phyloP scores from a whole-genome alignment of 1,140 invertebrate genomes.

The Tetragnatha versicolor region DNA sequence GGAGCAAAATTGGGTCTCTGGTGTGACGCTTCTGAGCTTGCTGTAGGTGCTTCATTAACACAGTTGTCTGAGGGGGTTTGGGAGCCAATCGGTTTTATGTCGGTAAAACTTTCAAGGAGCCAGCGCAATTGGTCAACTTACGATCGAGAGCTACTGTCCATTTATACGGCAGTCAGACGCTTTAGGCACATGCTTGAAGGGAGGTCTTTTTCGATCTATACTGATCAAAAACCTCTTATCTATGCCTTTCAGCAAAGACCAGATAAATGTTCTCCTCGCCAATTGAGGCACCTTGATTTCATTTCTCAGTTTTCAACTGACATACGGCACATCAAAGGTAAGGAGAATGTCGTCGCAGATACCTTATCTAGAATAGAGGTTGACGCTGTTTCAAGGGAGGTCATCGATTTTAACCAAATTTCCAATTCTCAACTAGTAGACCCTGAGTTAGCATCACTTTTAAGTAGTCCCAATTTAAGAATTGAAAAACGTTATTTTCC shows the following conservation, averaged over 20 bases:
- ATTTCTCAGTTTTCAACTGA: constrained; percentile 63
- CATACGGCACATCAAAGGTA: constrained; percentile 62
- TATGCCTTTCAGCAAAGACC: constrained; percentile 54
- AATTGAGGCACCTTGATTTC: constrained; percentile 61
- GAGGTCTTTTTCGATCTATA: constrained; percentile 57
- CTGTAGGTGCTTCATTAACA: constrained; percentile 44
- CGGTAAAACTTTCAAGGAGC: constrained; percentile 35
- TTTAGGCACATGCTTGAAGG: constrained; percentile 60
- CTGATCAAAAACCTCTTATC: constrained; percentile 60
- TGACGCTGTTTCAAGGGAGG: too few relatives aligned
- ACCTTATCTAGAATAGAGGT: constrained; percentile 17
- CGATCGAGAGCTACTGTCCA: constrained; percentile 59
- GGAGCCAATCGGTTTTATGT: constrained; percentile 54
- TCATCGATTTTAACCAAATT: not conserved
- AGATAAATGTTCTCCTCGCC: constrained; percentile 55
- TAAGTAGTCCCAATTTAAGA: not conserved
- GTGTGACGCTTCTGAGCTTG: constrained; percentile 44
- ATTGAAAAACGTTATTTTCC: not conserved
- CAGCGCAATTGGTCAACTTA: constrained; percentile 56
- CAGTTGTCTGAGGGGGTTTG: constrained; percentile 17
- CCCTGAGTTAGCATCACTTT: not conserved
- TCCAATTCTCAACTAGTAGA: not conserved
- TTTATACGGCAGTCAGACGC: constrained; percentile 61
- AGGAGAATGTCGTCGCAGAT: constrained; percentile 59
- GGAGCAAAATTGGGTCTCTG: constrained; percentile 32